Base-by-base conservation (phyloP, 1,140 invertebrate species). In the Drosophila simulans region DNA sequence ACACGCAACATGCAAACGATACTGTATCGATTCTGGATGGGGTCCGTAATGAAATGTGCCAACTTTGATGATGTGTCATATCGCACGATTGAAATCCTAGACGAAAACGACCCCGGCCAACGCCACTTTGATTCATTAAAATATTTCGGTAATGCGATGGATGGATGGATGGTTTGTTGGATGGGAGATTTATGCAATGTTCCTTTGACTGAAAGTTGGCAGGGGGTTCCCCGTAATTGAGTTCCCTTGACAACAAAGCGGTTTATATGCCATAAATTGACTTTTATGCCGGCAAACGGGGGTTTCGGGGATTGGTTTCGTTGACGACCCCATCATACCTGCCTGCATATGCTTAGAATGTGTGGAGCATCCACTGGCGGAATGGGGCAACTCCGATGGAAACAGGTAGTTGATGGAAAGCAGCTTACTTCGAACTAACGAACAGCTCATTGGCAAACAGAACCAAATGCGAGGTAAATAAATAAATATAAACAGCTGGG, bases 1-100 rank as follows among this genome's bases (percentile, higher is more conserved):
- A 78, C 83, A 85, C 82, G 82, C 82, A 88, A 86, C 82, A 78
- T 76, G 78, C 82, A 62, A 85, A 51, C 77, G 42, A 66, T 62
- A 54, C 82, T 46, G 70, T 81, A 64, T 74, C 71, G 59, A 27
- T 12, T 15, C n/a, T 52, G 52, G 53, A 10, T 31, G 53, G 52
- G 49, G 39, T 17, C 35, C 35, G 75, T 86, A 88, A 85, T 85
- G 82, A 85, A 85, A 85, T 88, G 82, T 88, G 83, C 78, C 82
- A 85, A 82, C 73, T 82, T 88, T 85, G 83, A 85, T 86, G 82
- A 85, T 85, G 82, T 85, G 82, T 85, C 83, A 85, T 78, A 85
- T 81, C 60, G 73, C 53, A 10, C 82, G 78, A 86, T 85, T 85
- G 83, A 85, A 85, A 88, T 86, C 55, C 83, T 71, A 85, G 27